phyloP scores from a whole-genome alignment of 2,888 invertebrate species.

The Branchellion lobata region DNA sequence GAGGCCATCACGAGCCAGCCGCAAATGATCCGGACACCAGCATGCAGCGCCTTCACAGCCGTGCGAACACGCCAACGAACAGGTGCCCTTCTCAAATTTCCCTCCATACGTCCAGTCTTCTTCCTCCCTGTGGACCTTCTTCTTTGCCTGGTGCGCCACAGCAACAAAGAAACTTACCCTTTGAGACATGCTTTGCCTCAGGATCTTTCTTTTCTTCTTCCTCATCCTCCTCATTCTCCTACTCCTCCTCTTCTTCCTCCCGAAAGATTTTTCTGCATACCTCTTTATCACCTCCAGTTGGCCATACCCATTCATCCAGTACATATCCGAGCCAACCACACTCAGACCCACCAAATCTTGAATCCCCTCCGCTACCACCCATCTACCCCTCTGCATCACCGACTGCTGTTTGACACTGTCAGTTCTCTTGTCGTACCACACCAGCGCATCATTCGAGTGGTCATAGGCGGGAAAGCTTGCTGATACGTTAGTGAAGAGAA shows the following conservation, averaged over 20 bases:
- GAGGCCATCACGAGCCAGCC: background rate
- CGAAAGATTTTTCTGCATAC: background rate
- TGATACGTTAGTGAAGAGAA: background rate
- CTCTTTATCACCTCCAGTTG: conserved; percentile 7
- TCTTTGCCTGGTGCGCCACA: background rate
- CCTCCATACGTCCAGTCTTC: background rate
- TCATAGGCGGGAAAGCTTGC: background rate
- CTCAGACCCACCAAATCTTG: background rate
- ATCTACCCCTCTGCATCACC: background rate
- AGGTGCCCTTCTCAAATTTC: background rate
- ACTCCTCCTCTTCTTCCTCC: background rate
- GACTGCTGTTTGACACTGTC: background rate
- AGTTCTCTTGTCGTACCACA: background rate
- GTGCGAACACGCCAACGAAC: background rate
- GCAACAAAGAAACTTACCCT: background rate
- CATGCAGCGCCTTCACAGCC: background rate
- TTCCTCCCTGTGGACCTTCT: too few species aligned
- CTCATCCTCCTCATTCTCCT: too few species aligned
- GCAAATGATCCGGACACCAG: conserved; percentile 3
- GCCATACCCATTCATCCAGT: background rate
- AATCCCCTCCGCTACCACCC: background rate
- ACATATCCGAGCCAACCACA: background rate
- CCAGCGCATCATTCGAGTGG: background rate
- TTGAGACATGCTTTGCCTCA: background rate
- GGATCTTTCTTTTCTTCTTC: background rate